Evolutionary conservation across 2,797 vertebrate species (phyloP), one percentile per base, ranked within the genome.

Genomic region (Clarias laeviceps): DNA sequence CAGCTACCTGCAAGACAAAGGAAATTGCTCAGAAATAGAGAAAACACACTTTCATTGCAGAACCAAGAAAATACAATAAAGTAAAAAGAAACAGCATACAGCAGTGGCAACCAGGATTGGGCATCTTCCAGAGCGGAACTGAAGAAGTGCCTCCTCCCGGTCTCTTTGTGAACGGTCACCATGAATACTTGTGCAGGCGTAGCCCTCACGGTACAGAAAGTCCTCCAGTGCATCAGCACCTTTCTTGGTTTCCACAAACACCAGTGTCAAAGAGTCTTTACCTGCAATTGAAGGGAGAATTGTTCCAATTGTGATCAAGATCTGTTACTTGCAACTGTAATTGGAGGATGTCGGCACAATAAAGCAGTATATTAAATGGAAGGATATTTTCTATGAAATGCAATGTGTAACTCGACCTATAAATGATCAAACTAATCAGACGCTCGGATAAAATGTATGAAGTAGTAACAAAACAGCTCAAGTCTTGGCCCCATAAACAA

Each of bases 161-260:
- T 99, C 98, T 90, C 97, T 95, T 90, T 99, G 98, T 86, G 97
- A 98, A 18, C 97, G 96, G 92, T 99, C 97, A 14, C 98, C 98
- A 0, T 99, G 97, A 92, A 99, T 99, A 91, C 97, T 98, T 89
- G 98, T 99, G 87, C 97, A 98, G 88, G 97, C 97, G 65, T 98
- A 98, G 22, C 97, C 97, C 91, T 99, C 97, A 7, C 95, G 96
- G 88, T 97, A 98, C 79, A 99, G 90, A 93, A 98, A 99, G 92
- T 98, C 96, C 88, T 99, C 97, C 81, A 99, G 91, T 82, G 97
- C 96, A 80, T 99, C 98, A 0, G 97, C 98, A 2, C 97, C 97
- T 86, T 98, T 99, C 92, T 99, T 99, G 87, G 98, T 99, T 93
- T 99, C 98, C 94, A 99, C 98, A 0, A 99, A 99, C 82, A 99